phyloP scores from a whole-genome alignment of 2,113 vertebrate species.

The Pogonocichla stellata region DNA sequence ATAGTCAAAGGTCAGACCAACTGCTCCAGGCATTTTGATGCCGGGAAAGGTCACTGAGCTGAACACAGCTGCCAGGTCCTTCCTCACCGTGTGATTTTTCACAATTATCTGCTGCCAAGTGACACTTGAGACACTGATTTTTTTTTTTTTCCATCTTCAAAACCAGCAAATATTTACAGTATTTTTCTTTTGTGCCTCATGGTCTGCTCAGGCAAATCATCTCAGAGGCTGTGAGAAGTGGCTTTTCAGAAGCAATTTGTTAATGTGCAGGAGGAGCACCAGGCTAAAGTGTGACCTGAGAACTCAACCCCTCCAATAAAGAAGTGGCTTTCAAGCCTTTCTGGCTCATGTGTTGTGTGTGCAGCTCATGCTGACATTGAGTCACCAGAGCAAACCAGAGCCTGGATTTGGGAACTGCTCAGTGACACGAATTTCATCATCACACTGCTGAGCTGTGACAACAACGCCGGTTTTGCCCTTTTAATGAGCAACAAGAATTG shows the following conservation, averaged over 20 bases:
- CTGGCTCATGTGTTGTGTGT: not conserved
- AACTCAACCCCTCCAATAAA: not conserved
- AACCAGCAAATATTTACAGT: not conserved
- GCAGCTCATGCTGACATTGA: not conserved
- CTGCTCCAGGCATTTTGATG: not conserved
- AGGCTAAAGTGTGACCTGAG: not conserved
- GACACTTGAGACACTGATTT: not conserved
- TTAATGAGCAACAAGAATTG: not conserved
- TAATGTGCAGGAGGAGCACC: not conserved
- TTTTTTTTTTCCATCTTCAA: not conserved
- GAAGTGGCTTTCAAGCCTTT: not conserved
- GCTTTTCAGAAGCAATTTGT: not conserved
- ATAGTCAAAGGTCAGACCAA: not conserved
- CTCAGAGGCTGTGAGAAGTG: not conserved
- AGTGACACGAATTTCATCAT: accelerated
- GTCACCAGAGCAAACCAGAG: not conserved
- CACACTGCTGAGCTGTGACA: not conserved
- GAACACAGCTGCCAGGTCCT: not conserved
- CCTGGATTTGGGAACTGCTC: not conserved
- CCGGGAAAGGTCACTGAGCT: not conserved
- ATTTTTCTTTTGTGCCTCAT: not conserved
- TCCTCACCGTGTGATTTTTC: not conserved
- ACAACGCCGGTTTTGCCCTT: not conserved
- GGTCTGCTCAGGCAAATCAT: not conserved
- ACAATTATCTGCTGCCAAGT: not conserved